Base-by-base conservation (phyloP, 1,140 invertebrate genomes). In the Cataglyphis hispanica region DNA sequence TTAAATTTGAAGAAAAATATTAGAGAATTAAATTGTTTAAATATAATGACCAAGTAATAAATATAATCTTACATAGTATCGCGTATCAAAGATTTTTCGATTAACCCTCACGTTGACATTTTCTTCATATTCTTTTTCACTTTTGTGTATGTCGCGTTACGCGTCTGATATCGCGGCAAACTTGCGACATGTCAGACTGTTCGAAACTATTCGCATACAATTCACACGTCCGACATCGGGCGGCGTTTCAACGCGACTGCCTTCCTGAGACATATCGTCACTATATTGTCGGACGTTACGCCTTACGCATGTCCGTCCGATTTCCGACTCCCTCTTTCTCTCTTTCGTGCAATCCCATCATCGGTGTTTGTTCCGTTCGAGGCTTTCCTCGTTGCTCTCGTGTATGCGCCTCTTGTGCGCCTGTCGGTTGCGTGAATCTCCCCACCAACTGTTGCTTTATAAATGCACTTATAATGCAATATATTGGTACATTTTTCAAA, bases 251-350 rank as follows among this genome's bases (percentile, higher is more conserved):
- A 88, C 89, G 91, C 86, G 72, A 92, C 92, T 93, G 90, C 25
- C 84, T 86, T 85, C 66, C 70, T 74, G 46, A 76, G 66, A 77
- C 77, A 66, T 74, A 72, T 56, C 78, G 40, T 31, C 63, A 80
- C 70, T 91, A 89, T 92, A 93, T 92, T 88, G 87, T 84, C 53
- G 37, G 66, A 91, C 90, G 87, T 93, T 89, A 93, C 92, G 92
- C 92, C 89, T 93, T 89, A 93, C 92, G 92, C 92, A 93, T 93
- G 92, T 92, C 89, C 86, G 81, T 86, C 86, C 86, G 87, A 87
- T 87, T 89, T 89, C 60, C 85, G 50, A 78, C 80, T 63, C 61
- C 67, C 72, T 63, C 81, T 13, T 43, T 25, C 8, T 34, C 75
- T 76, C 83, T 63, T 31, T 10, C 37, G 34, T 50, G 22, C 66